Evolutionary conservation across 2,888 invertebrate genomes (phyloP).

Genomic region (Tachina grossa): DNA sequence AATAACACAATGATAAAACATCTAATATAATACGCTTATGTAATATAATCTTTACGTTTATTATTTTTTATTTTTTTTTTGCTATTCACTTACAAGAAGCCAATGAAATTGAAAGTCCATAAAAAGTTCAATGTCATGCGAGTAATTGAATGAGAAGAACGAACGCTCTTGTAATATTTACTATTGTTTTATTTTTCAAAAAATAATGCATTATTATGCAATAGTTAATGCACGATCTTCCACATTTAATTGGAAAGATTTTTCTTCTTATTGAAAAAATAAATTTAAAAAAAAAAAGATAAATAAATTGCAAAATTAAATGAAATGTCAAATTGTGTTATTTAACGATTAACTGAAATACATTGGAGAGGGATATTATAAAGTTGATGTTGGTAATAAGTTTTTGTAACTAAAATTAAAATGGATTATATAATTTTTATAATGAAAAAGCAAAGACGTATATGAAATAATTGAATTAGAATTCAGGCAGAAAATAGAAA

Average conservation of each 20-base stretch:
- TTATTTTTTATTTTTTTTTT: not conserved
- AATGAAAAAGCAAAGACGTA: no score
- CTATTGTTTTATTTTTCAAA: constrained; percentile 21
- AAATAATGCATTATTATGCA: constrained; percentile 56
- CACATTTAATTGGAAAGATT: constrained; percentile 21
- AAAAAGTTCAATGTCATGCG: constrained; percentile 65
- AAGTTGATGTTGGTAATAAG: constrained; percentile 1
- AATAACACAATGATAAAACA: constrained; percentile 3
- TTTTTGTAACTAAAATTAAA: not conserved
- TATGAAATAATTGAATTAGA: no score
- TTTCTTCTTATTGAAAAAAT: not conserved
- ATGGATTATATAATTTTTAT: no score
- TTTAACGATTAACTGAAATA: constrained; percentile 32
- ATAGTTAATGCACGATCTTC: constrained; percentile 28
- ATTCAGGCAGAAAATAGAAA: no score
- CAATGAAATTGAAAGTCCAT: constrained; percentile 63
- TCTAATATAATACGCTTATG: constrained; percentile 17
- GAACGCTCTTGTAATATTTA: constrained; percentile 18
- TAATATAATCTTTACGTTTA: constrained; percentile 46
- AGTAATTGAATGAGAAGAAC: constrained; percentile 33
- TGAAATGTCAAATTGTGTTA: constrained; percentile 61
- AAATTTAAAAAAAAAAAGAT: constrained; percentile 3
- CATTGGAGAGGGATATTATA: not conserved
- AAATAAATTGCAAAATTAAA: constrained; percentile 29
- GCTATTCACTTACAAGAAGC: not conserved